Percentiles rank a stretch among this genome's conserved stretches.
These are phyloP conservation scores for Hydra vulgaris DNA, from an alignment of 30 jellyfish, hydroid and myxozoan genomes.

Conservation along the genomic window DNA sequence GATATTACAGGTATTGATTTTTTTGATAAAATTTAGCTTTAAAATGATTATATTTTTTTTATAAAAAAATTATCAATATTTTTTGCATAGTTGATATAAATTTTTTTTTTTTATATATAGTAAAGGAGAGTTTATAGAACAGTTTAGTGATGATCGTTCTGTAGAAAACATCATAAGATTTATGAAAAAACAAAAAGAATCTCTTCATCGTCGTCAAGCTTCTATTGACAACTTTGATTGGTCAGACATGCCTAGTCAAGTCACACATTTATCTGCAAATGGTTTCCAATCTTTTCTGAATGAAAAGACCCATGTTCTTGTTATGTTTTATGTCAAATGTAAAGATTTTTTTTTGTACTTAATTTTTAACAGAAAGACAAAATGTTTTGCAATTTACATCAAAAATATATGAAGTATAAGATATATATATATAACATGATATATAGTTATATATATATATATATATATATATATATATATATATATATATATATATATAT, in stretches of 20 bases:
- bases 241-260: constrained; percentile 48
- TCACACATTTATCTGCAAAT: constrained; percentile 34
- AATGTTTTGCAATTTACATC: no score
- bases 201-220: constrained; percentile 11
- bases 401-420: no score
- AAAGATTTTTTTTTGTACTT: background rate
- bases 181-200: background rate
- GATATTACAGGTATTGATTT: constrained; percentile 45
- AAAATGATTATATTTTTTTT: no score
- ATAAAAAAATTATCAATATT: background rate
- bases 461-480: no score
- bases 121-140: constrained; percentile 17
- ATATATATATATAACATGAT: no score
- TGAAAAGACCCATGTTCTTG: constrained; percentile 36
- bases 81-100: background rate
- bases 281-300: constrained; percentile 21
- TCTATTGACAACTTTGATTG: constrained; percentile 33
- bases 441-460: no score
- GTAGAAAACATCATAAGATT: constrained; percentile 3
- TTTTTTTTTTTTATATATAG: background rate
- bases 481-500: no score
- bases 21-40: background rate
- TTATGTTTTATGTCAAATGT: constrained; percentile 63
- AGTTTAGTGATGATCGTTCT: constrained; percentile 9
- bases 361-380: background rate